Conservation (phyloP, 2,888 invertebrate genomes). For the Marasmarcha lunaedactyla region DNA sequence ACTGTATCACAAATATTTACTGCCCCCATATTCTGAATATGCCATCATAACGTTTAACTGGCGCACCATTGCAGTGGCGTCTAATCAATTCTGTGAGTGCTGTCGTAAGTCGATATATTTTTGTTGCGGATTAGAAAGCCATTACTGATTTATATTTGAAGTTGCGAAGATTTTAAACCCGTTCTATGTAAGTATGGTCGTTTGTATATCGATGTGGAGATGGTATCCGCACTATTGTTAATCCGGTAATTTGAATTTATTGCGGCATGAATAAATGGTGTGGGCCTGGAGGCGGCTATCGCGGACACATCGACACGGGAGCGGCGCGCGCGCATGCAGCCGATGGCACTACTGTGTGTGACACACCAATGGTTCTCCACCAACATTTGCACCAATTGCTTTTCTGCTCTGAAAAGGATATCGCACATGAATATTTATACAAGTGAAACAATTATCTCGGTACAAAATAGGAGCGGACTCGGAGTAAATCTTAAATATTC, state of each 20-base stretch:
- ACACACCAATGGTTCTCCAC: slow-evolving; percentile 26
- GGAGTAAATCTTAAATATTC: slow-evolving; percentile 45
- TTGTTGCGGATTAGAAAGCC: no score
- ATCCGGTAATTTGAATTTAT: slow-evolving; percentile 72
- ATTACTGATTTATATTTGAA: no score
- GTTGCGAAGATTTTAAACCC: no score
- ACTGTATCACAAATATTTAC: slow-evolving; percentile 19
- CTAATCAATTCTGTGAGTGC: neutral
- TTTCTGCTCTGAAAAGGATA: no score
- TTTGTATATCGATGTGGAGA: slow-evolving; percentile 35
- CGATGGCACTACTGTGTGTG: slow-evolving; percentile 22
- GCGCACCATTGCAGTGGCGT: slow-evolving; percentile 16
- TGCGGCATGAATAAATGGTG: slow-evolving; percentile 66
- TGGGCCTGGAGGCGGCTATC: slow-evolving; percentile 47
- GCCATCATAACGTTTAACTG: slow-evolving; percentile 29
- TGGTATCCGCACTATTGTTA: slow-evolving; percentile 67
- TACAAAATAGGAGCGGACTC: slow-evolving; percentile 17
- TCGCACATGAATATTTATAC: no score
- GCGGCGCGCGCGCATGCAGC: slow-evolving; percentile 21
- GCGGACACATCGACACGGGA: slow-evolving; percentile 48
- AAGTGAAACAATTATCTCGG: no score
- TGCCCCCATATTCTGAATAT: slow-evolving; percentile 16
- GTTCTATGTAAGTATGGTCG: no score
- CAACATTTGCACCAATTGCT: slow-evolving; percentile 14
- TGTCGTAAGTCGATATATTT: neutral